phyloP scores from a whole-genome alignment of 2,888 invertebrate genomes.

The Romanomermis culicivorax region DNA sequence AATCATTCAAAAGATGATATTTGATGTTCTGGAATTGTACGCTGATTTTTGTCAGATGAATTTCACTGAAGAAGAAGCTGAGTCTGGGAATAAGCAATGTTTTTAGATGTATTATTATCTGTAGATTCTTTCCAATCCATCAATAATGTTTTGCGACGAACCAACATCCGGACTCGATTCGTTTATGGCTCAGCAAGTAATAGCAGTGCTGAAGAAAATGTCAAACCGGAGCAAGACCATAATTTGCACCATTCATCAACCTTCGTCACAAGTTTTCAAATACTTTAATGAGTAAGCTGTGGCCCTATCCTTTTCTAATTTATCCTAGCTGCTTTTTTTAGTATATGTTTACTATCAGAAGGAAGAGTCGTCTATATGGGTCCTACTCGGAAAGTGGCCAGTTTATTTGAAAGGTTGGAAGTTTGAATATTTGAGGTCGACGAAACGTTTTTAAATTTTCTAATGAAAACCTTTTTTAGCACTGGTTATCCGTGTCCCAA shows the following conservation, averaged over 20 bases:
- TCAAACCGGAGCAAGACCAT: conserved; percentile 56
- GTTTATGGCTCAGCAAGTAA: conserved; percentile 31
- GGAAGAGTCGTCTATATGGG: conserved; percentile 65
- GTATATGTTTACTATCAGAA: conserved; percentile 54
- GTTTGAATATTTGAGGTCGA: neutral
- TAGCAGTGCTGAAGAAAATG: conserved; percentile 30
- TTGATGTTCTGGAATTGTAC: too few relatives aligned
- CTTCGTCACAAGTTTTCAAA: conserved; percentile 64
- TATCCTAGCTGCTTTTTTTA: conserved; percentile 14
- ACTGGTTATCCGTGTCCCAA: conserved; percentile 21
- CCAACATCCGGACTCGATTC: conserved; percentile 36
- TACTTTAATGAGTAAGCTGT: conserved; percentile 49
- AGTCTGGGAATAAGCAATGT: too few relatives aligned
- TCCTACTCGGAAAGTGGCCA: conserved; percentile 50
- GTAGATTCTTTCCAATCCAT: conserved; percentile 35
- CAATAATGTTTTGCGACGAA: conserved; percentile 36
- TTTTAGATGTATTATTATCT: too few relatives aligned
- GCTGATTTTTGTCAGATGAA: too few relatives aligned
- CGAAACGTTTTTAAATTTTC: neutral
- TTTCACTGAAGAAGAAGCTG: too few relatives aligned
- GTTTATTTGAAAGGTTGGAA: conserved; percentile 42
- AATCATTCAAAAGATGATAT: too few relatives aligned
- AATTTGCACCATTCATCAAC: conserved; percentile 80
- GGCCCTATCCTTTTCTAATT: neutral
- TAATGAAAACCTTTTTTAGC: conserved; percentile 19